Conservation (phyloP, 2,888 invertebrate genomes). For the Sympetrum striolatum region DNA sequence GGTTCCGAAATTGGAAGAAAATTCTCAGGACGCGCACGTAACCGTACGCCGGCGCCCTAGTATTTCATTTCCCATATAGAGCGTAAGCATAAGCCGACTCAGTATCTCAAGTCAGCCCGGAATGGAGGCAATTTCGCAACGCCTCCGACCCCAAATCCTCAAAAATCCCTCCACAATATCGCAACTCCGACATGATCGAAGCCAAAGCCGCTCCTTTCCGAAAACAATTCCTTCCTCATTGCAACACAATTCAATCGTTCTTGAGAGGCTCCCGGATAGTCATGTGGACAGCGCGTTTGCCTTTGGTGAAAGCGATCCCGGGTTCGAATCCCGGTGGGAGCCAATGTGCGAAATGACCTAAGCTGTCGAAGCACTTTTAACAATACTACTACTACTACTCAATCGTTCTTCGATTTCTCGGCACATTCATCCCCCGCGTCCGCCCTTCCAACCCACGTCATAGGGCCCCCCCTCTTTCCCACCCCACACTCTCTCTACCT, state of each 20-base stretch:
- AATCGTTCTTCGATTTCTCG: background rate
- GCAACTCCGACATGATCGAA: background rate
- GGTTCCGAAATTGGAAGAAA: no score
- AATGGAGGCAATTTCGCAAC: background rate
- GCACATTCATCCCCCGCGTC: background rate
- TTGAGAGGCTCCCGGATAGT: no score
- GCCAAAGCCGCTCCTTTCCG: background rate
- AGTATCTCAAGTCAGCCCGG: background rate
- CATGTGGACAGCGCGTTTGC: no score
- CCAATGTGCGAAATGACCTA: no score
- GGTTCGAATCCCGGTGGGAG: no score
- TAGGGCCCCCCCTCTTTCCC: background rate
- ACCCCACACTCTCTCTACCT: background rate
- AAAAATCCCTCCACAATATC: background rate
- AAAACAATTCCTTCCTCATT: background rate
- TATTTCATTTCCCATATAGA: no score
- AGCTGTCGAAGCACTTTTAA: no score
- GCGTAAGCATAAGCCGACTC: no score
- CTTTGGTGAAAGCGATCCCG: no score
- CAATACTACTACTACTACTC: no score
- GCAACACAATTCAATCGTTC: background rate
- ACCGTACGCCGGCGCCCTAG: no score
- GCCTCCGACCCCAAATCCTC: background rate
- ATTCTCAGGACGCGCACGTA: no score
- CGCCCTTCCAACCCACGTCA: background rate